phyloP scores from a whole-genome alignment of 2,888 invertebrate genomes.

The Deilephila elpenor region DNA sequence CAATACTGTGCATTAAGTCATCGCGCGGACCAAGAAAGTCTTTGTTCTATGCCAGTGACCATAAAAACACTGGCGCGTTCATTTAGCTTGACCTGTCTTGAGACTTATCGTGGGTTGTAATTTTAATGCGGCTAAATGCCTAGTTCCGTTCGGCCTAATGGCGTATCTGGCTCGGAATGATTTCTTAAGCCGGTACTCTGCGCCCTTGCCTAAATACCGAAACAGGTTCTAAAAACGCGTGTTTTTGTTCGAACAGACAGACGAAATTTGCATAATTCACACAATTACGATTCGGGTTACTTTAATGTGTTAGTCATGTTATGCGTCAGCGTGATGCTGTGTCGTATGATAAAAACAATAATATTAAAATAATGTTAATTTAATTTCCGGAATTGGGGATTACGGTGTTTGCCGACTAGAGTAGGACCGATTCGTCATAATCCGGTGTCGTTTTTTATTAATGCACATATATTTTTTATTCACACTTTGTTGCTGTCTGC shows the following conservation, averaged over 20 bases:
- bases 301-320: slow-evolving; percentile 20
- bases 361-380: neutral
- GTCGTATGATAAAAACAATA: slow-evolving; percentile 5
- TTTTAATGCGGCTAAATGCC: slow-evolving; percentile 33
- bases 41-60: slow-evolving; percentile 46
- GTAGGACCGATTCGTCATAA: no score
- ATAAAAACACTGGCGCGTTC: slow-evolving; percentile 45
- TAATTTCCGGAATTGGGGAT: neutral
- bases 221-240: slow-evolving; percentile 12
- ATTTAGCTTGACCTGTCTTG: slow-evolving; percentile 40
- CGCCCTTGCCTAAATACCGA: slow-evolving; percentile 19
- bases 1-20: slow-evolving; percentile 23
- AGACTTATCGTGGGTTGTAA: slow-evolving; percentile 30
- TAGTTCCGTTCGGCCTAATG: slow-evolving; percentile 30
- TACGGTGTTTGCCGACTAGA: no score
- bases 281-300: slow-evolving; percentile 20
- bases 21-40: slow-evolving; percentile 30
- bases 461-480: no score
- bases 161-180: slow-evolving; percentile 6
- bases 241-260: slow-evolving; percentile 22
- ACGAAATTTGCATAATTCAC: slow-evolving; percentile 29
- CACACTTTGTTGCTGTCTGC: no score
- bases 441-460: no score
- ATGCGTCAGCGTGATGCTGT: neutral
- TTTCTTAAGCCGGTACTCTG: neutral